phyloP scores from a whole-genome alignment of 1,140 invertebrate species.

The Drosophila sp. region DNA sequence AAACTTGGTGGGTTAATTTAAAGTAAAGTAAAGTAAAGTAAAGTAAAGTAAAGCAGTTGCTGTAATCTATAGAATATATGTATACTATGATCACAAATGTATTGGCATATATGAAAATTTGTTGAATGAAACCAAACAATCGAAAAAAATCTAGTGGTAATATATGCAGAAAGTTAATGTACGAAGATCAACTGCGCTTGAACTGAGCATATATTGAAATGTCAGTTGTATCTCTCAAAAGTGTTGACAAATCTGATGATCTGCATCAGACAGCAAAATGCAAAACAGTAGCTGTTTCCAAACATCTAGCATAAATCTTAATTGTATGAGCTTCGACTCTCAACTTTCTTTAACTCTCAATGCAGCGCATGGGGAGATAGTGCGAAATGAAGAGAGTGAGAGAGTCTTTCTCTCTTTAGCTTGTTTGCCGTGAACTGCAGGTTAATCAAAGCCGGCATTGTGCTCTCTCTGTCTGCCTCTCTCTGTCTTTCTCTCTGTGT shows the following conservation, averaged over 20 bases:
- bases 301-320: slow-evolving; percentile 7
- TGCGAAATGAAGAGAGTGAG: neutral
- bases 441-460: slow-evolving; percentile 22
- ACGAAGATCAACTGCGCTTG: neutral
- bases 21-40: no score
- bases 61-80: no score
- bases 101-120: no score
- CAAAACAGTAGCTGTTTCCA: slow-evolving; percentile 5
- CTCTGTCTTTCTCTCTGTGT: neutral
- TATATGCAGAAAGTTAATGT: slow-evolving; percentile 5
- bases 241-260: slow-evolving; percentile 4
- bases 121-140: no score
- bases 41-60: no score
- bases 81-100: no score
- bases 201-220: neutral
- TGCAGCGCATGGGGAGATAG: slow-evolving; percentile 3
- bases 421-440: neutral
- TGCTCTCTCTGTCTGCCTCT: slow-evolving; percentile 5
- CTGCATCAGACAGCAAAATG: slow-evolving; percentile 4
- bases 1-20: no score
- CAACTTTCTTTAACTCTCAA: slow-evolving; percentile 23
- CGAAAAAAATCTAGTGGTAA: no score
- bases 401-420: slow-evolving; percentile 2
- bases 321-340: slow-evolving; percentile 2
- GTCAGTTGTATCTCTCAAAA: slow-evolving; percentile 1